These are phyloP conservation scores for Ceratina australensis DNA, from an alignment of 1,140 invertebrate genomes.

Conservation along the genomic window DNA sequence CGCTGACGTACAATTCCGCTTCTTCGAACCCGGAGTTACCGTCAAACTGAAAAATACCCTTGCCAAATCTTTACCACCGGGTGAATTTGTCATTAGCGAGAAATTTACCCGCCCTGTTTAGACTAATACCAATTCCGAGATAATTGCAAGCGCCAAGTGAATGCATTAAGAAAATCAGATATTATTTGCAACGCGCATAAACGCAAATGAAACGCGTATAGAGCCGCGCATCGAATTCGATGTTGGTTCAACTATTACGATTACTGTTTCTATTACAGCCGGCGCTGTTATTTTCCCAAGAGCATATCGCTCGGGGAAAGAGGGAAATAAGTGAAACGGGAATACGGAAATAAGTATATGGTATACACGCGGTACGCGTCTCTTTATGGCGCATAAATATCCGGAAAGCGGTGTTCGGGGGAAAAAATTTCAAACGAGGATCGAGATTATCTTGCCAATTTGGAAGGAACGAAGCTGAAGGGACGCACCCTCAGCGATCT, in stretches of 20 bases:
- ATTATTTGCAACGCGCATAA: not conserved
- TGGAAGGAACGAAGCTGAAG: not conserved
- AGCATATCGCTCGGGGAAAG: not conserved
- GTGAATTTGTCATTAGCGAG: too few relatives aligned
- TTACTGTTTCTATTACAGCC: slow-evolving; percentile 18
- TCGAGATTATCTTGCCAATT: slow-evolving; percentile 58
- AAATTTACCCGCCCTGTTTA: too few relatives aligned
- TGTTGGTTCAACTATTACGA: not conserved
- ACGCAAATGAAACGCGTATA: not conserved
- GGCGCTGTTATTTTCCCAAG: not conserved
- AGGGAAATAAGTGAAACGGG: slow-evolving; percentile 2
- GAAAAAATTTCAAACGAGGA: slow-evolving; percentile 44
- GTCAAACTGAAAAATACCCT: too few relatives aligned
- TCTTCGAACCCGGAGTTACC: too few relatives aligned
- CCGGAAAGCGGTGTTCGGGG: not conserved
- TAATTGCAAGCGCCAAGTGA: not conserved
- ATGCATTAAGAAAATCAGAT: not conserved
- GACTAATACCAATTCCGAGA: too few relatives aligned
- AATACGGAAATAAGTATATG: slow-evolving; percentile 10
- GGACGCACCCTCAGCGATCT: not conserved
- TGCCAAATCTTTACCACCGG: too few relatives aligned
- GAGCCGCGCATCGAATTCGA: not conserved
- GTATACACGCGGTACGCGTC: not conserved
- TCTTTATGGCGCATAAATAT: slow-evolving; percentile 37
- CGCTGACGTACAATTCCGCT: slow-evolving; percentile 18